Conservation (phyloP, 2,113 vertebrate genomes). For the Melozone crissalis region DNA sequence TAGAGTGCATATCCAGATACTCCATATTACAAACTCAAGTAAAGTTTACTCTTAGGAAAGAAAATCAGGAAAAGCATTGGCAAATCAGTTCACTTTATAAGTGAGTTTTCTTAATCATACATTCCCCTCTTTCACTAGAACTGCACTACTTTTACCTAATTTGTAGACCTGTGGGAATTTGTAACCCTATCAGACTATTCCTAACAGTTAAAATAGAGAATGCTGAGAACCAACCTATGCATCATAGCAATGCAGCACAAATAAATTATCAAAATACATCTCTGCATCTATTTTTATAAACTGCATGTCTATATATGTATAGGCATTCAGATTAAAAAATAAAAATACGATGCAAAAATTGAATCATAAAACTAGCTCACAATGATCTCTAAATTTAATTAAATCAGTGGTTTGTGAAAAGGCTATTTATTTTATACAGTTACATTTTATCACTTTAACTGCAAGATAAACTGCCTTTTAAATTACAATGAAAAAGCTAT, state of each 20-base stretch:
- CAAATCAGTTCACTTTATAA: neutral
- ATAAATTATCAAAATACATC: neutral
- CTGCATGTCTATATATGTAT: neutral
- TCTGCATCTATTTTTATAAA: neutral
- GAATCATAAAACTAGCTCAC: neutral
- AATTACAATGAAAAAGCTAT: slow-evolving; percentile 45
- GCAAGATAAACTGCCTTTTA: slow-evolving; percentile 48
- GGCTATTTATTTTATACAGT: slow-evolving; percentile 1
- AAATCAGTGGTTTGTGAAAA: slow-evolving; percentile 32
- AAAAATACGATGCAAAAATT: neutral
- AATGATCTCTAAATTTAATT: neutral
- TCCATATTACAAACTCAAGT: neutral
- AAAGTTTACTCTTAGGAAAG: neutral
- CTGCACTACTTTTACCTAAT: neutral
- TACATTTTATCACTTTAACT: slow-evolving; percentile 44
- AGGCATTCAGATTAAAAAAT: neutral
- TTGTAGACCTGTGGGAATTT: neutral
- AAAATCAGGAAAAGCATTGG: neutral
- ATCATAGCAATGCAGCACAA: neutral
- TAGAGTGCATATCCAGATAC: neutral
- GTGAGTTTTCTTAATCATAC: neutral
- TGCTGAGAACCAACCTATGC: neutral
- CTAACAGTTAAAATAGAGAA: neutral
- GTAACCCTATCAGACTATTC: neutral
- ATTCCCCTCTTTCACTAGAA: neutral